Evolutionary conservation across 2,888 invertebrate genomes (phyloP), one percentile per base, ranked within the genome.

Genomic region (Archaeoteleia sp.): DNA sequence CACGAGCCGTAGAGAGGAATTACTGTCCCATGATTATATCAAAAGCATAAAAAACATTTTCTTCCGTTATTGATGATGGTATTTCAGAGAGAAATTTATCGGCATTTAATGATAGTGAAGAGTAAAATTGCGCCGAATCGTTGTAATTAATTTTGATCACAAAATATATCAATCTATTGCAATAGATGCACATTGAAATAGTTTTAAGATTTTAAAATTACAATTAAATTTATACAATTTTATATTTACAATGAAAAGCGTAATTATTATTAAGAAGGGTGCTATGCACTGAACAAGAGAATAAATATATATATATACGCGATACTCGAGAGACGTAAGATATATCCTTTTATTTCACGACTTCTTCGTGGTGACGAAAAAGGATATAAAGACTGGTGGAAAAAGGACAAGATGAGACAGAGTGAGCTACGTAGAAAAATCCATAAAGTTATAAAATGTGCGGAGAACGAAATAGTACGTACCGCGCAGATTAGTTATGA

Each of bases 391-490:
- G 71, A 67, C 69, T 67, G 60, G 61, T 62, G 62, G 63, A 67
- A 63, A 65, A 65, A 63, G 67, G 67, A 62, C 67, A 46, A 63
- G 63, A 55, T 61, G 63, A 60, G 67, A 66, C 35, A 61, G 49
- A 62, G 66, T 51, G 57, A 54, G 85, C 85, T 86, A 87, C 76
- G 88, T 88, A 88, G 88, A 89, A 89, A 89, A 89, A 89, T 88
- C 88, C 89, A 89, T 89, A 89, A 89, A 89, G 89, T 89, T 89
- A 89, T 88, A 89, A 89, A 89, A 89, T 89, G 89, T 88, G 87
- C 88, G 88, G 88, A 65, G 65, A 62, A 61, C 58, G 62, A 68
- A 69, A 67, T 73, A 82, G 81, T 82, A 83, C 82, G 82, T 82
- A 82, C 80, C 80, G 82, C 82, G 83, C 82, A 82, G 84, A 83